Conservation (phyloP, 1,140 invertebrate species). For the Papilio glaucus region DNA sequence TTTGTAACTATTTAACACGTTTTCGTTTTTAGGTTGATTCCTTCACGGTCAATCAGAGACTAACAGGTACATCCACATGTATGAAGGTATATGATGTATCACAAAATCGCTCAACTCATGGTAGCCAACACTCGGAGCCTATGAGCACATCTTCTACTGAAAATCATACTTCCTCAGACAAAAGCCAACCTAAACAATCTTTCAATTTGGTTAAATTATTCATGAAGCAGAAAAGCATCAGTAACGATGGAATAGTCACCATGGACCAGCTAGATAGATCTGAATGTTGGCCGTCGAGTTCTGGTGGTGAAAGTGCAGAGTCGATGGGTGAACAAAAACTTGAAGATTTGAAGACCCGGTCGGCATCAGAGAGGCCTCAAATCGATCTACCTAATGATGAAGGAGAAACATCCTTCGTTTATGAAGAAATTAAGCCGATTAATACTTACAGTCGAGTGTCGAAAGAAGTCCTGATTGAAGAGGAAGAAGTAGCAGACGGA, state of each 20-base stretch:
- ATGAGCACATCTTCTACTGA: constrained; percentile 81
- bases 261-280: constrained; percentile 87
- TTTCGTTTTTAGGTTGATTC: constrained; percentile 81
- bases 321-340: constrained; percentile 72
- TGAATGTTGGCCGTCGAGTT: constrained; percentile 85
- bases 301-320: constrained; percentile 79
- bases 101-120: constrained; percentile 78
- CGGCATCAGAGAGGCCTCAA: constrained; percentile 63
- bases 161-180: constrained; percentile 82
- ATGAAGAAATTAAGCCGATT: constrained; percentile 65
- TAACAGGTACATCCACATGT: constrained; percentile 79
- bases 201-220: constrained; percentile 94
- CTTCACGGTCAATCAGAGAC: constrained; percentile 79
- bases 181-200: constrained; percentile 84
- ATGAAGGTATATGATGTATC: constrained; percentile 88
- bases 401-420: constrained; percentile 60
- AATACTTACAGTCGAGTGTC: constrained; percentile 70
- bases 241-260: constrained; percentile 87
- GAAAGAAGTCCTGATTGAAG: constrained; percentile 76
- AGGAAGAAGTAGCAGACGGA: constrained; percentile 69
- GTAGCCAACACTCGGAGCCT: constrained; percentile 84
- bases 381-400: constrained; percentile 68
- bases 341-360: constrained; percentile 55
- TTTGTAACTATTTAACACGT: constrained; percentile 49
- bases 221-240: constrained; percentile 94